Base-by-base conservation (phyloP, 2,888 invertebrate genomes). In the Pristionchus arcanus region DNA sequence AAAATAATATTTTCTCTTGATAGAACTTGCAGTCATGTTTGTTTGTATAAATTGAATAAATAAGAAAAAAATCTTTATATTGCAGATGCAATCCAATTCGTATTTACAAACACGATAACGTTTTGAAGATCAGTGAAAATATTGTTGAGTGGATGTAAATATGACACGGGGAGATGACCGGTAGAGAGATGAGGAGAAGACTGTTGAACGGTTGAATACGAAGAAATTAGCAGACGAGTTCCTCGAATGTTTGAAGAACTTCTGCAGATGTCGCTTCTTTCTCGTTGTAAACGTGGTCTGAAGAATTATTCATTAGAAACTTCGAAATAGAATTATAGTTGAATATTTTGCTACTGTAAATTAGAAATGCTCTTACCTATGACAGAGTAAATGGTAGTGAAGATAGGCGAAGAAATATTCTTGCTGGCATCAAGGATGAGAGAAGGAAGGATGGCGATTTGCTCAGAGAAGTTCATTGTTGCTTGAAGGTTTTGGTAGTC, bases 401-500 rank as follows among this genome's bases (percentile, higher is more conserved):
- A 53, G n/a, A 81, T 28, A 25, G 81, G 49, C 3, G 49, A n/a
- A 1, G 81, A 81, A 16, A 81, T 13, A 28, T 49, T 81, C n/a
- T 34, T 81, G 81, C 49, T 81, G 13, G 81, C 28, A 28, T 81
- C 81, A n/a, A 81, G n/a, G 28, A 81, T 13, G 2, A 81, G 53
- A 28, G 81, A 81, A 81, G 81, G 81, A 81, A 81, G 25, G 15
- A 81, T 15, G 49, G 37, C n/a, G 5, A 81, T 28, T 16, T 42
- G 13, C 81, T 81, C 81, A 77, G 74, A 16, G 81, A 81, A 21
- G 49, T n/a, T 49, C 81, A 81, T 81, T 49, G 37, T 19, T 21
- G 25, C 21, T 21, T 59, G 59, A 59, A 59, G 21, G 34, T 2
- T 21, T 16, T 34, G 34, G 15, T 5, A 7, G 71, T 34, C 31